phyloP scores from a whole-genome alignment of 2,113 vertebrate species.

The Brachirus orientalis region DNA sequence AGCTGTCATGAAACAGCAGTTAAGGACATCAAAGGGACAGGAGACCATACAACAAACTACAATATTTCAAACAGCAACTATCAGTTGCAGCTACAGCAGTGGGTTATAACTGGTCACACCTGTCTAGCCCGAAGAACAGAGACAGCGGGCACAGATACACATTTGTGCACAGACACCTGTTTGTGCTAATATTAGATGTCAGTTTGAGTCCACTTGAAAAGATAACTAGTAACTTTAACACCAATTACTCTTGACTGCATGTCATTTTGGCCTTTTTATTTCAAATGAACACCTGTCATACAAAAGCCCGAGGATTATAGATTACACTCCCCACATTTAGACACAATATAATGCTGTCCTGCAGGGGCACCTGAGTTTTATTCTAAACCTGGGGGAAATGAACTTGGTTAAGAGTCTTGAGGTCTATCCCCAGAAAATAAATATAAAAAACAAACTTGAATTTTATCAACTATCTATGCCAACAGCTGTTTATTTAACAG shows the following conservation, averaged over 20 bases:
- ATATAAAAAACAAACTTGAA: no score
- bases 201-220: no score
- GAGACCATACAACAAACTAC: constrained; percentile 8
- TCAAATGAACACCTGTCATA: no score
- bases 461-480: not conserved
- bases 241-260: no score
- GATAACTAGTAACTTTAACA: no score
- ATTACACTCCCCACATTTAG: no score
- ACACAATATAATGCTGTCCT: not conserved
- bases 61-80: constrained; percentile 23
- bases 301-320: no score
- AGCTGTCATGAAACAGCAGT: constrained; percentile 38
- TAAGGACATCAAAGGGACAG: constrained; percentile 40
- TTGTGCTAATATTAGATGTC: not conserved
- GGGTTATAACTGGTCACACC: constrained; percentile 12
- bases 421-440: not conserved
- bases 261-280: no score
- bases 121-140: constrained; percentile 22
- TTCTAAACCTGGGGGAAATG: not conserved
- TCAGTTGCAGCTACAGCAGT: constrained; percentile 20
- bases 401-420: not conserved
- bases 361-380: not conserved
- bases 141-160: constrained; percentile 8
- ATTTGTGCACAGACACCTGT: constrained; percentile 16
- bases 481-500: no score